Base-by-base conservation (phyloP, 2,888 invertebrate genomes). In the Drymonia ruficornis region DNA sequence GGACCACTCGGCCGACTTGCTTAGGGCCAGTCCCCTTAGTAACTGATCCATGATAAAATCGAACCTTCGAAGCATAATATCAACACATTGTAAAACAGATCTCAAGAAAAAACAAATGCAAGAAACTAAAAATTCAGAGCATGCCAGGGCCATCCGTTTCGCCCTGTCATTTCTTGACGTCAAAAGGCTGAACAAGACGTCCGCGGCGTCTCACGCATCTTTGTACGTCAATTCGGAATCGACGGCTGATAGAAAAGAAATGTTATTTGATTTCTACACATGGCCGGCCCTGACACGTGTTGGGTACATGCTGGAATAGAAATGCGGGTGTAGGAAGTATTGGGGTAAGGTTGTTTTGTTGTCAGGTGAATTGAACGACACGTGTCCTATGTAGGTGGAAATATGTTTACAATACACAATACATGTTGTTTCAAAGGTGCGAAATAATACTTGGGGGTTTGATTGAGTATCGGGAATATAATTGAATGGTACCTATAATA, bases 141-240 rank as follows among this genome's bases (percentile, higher is more conserved):
- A 16, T 40, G 49, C 36, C 28, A 47, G 53, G 50, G 47, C 34
- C 50, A 56, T 63, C 56, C 28, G 49, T 59, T 49, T 16, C 44
- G 45, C 56, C 49, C 46, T 65, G 68, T 68, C 68, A 70, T 36
- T 40, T 53, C 48, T 54, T 16, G 15, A 55, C 46, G 49, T 65
- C 65, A 68, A 62, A 65, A 52, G 49, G 38, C 43, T 53, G 46
- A 28, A 36, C 38, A 42, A 42, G 45, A 23, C 47, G 59, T 55
- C 36, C 54, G 44, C 28, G 44, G 3, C 13, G 6, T 19, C 6
- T 1, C 44, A 28, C 44, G 19, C 50, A 50, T 61, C 62, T 68
- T 63, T 61, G 50, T 38, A 13, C 49, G 47, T 71, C 72, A 61
- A 60, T 64, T 58, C 59, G 51, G 52, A 46, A 45, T 65, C 56